These are phyloP conservation scores for Nettapus auritus DNA, from an alignment of 2,113 vertebrate species.

Conservation along the genomic window DNA sequence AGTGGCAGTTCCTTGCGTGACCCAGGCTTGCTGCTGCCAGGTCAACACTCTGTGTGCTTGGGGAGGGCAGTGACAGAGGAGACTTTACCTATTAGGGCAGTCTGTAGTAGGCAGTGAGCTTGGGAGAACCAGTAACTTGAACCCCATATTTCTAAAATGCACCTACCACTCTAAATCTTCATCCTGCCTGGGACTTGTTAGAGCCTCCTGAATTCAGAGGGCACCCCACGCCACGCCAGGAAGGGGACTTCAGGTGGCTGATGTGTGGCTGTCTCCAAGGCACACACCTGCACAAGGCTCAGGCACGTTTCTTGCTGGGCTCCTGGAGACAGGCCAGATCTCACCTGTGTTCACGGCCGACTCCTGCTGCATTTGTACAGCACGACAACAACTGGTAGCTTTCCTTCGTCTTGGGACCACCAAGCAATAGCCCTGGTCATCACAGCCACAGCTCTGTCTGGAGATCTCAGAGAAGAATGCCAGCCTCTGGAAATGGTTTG, in stretches of 20 bases:
- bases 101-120: fast-evolving
- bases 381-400: fast-evolving
- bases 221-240: fast-evolving
- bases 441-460: background rate
- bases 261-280: background rate
- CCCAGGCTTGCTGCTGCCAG: background rate
- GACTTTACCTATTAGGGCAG: background rate
- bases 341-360: background rate
- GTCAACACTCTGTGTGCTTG: background rate
- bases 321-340: background rate
- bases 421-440: background rate
- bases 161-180: background rate
- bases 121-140: background rate
- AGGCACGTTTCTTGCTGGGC: fast-evolving
- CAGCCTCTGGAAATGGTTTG: background rate
- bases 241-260: background rate
- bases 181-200: background rate
- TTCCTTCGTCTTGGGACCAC: background rate
- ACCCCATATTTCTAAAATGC: background rate
- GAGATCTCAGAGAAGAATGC: background rate
- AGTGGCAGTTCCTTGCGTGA: background rate
- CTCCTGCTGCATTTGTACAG: background rate
- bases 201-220: background rate
- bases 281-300: background rate
- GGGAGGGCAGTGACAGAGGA: background rate